Conservation (phyloP, 37 sponge, comb jelly and placozoan species). For the Bolinopsis microptera region DNA sequence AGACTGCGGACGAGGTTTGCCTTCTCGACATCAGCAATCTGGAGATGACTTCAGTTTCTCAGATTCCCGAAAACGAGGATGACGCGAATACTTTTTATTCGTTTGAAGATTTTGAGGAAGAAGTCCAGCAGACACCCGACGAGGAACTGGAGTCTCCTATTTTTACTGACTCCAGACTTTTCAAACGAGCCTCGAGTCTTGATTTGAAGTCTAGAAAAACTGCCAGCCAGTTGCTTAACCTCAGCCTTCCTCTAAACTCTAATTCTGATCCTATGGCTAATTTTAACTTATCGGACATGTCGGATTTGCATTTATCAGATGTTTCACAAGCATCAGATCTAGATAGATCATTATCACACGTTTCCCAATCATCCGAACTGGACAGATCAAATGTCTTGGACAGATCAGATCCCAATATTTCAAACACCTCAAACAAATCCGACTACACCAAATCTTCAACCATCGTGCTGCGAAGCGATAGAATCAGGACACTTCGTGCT, state of each 20-base stretch:
- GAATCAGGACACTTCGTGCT: slow-evolving; percentile 17
- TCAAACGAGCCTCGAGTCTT: neutral
- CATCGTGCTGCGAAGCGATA: slow-evolving; percentile 37
- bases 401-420: slow-evolving; percentile 42
- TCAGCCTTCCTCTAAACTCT: slow-evolving; percentile 6
- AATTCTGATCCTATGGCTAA: neutral
- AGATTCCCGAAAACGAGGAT: slow-evolving; percentile 54
- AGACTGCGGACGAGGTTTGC: slow-evolving; percentile 36
- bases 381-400: neutral
- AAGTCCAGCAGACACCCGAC: neutral
- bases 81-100: slow-evolving; percentile 63
- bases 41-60: slow-evolving; percentile 43
- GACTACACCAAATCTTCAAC: slow-evolving; percentile 64
- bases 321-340: slow-evolving; percentile 13
- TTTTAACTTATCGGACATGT: slow-evolving; percentile 23
- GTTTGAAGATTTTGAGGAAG: slow-evolving; percentile 47
- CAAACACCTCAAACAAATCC: neutral
- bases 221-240: neutral
- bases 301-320: neutral
- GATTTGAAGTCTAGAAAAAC: neutral
- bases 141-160: neutral
- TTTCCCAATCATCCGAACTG: neutral
- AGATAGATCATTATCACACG: neutral
- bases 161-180: neutral
- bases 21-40: slow-evolving; percentile 24